A percentile compares a stretch with the other conserved stretches of the same genome.
phyloP scores from a whole-genome alignment of 2,888 invertebrate genomes.

The Colostygia pectinataria region DNA sequence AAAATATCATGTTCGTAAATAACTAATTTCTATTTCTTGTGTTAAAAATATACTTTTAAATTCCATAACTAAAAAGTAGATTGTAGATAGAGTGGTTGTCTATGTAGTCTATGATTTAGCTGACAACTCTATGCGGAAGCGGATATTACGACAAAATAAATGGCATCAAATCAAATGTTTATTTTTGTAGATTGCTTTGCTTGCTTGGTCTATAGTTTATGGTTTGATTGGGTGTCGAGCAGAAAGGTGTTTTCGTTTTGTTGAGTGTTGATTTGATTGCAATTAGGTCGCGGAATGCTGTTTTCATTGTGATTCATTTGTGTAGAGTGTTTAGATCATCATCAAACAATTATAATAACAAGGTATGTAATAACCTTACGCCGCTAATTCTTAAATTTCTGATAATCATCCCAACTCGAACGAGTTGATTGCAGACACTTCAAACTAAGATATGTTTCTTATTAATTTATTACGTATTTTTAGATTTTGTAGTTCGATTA shows the following conservation, averaged over 20 bases:
- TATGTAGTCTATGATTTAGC: conserved; percentile 2
- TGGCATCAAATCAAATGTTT: conserved; percentile 72
- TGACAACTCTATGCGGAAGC: conserved; percentile 41
- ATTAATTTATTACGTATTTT: conserved; percentile 64
- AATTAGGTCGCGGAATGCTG: conserved; percentile 77
- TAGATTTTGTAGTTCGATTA: conserved; percentile 47
- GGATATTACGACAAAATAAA: conserved; percentile 41
- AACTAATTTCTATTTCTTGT: too few species aligned
- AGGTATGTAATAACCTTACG: conserved; percentile 54
- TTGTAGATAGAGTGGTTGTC: neutral
- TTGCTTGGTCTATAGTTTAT: conserved; percentile 73
- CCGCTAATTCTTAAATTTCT: conserved; percentile 6
- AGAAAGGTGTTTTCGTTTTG: conserved; percentile 72
- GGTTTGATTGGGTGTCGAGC: conserved; percentile 74
- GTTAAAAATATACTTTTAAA: too few species aligned
- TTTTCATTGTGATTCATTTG: conserved; percentile 73
- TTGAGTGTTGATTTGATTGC: conserved; percentile 67
- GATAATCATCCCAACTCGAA: conserved; percentile 20
- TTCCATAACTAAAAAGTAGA: neutral
- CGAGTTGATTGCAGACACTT: conserved; percentile 40
- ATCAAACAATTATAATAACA: conserved; percentile 52
- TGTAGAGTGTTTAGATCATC: conserved; percentile 57
- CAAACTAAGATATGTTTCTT: conserved; percentile 44
- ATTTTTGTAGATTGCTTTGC: conserved; percentile 77
- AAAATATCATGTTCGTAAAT: too few species aligned